Conservation (phyloP, 2,888 invertebrate genomes). For the Polydrusus pterygomalis region DNA sequence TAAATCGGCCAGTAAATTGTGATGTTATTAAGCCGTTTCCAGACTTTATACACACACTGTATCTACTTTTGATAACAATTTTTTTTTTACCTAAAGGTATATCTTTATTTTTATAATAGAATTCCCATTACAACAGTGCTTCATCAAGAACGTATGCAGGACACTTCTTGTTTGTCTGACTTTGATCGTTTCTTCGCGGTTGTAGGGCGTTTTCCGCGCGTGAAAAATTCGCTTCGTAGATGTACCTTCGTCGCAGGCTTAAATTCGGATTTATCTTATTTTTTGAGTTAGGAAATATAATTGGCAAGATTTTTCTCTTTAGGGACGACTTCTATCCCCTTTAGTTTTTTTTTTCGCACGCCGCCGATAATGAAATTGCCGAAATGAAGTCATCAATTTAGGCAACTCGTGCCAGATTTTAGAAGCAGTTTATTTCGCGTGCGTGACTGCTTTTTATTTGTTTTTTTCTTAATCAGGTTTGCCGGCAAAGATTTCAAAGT, state of each 20-base stretch:
- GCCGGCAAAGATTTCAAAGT: too few species aligned
- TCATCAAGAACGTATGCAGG: too few species aligned
- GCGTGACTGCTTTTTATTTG: constrained; percentile 12
- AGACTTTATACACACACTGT: too few species aligned
- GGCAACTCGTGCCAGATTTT: constrained; percentile 14
- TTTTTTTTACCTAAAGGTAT: too few species aligned
- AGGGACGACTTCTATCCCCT: constrained; percentile 44
- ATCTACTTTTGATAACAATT: too few species aligned
- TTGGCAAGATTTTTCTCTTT: constrained; percentile 53
- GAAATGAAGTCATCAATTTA: constrained; percentile 52
- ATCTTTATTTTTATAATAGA: too few species aligned
- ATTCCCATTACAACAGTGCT: too few species aligned
- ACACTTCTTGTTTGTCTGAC: too few species aligned
- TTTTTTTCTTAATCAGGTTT: too few species aligned
- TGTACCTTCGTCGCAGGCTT: constrained; percentile 24
- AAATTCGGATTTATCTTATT: constrained; percentile 53
- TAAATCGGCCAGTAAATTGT: too few species aligned
- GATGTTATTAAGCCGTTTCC: too few species aligned
- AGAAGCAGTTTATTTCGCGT: constrained; percentile 4
- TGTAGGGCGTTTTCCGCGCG: constrained; percentile 32
- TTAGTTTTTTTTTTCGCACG: constrained; percentile 32
- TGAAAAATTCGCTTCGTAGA: constrained; percentile 27
- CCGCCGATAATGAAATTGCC: constrained; percentile 45
- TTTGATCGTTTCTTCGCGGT: neutral
- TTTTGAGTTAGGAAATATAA: constrained; percentile 51